Evolutionary conservation across 1,140 invertebrate species (phyloP).

Genomic region (Neocloeon triangulifer): DNA sequence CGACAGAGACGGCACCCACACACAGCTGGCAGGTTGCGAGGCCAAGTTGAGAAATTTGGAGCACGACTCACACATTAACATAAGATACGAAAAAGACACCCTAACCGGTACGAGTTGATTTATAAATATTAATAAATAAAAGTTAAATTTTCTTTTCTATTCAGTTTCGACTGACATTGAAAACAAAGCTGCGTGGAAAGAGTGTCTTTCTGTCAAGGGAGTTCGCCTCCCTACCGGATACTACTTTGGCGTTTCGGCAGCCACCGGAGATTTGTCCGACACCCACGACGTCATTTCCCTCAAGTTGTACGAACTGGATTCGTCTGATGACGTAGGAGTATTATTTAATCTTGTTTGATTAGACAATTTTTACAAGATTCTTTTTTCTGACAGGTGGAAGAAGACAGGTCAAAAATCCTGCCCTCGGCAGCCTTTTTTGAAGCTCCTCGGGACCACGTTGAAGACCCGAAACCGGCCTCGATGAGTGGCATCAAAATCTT

Average conservation of each 20-base stretch:
- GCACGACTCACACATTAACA: conserved; percentile 72
- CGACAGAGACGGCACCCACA: conserved; percentile 94
- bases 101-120: no score
- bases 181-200: conserved; percentile 79
- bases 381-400: conserved; percentile 18
- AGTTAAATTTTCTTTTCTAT: conserved; percentile 10
- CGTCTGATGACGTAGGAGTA: conserved; percentile 32
- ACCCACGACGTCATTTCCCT: conserved; percentile 90
- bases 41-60: conserved; percentile 84
- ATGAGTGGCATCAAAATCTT: conserved; percentile 76
- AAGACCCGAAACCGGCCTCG: conserved; percentile 59
- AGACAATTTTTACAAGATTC: no score
- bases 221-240: conserved; percentile 87
- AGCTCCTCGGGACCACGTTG: conserved; percentile 64
- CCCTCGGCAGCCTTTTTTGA: conserved; percentile 64
- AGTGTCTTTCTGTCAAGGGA: conserved; percentile 76
- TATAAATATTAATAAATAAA: no score
- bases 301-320: conserved; percentile 73
- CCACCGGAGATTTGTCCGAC: conserved; percentile 91
- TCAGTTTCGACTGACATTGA: conserved; percentile 77
- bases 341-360: no score
- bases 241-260: conserved; percentile 82
- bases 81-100: conserved; percentile 77
- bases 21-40: conserved; percentile 82
- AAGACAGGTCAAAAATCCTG: conserved; percentile 48